These are phyloP conservation scores for Acestrorhynchus altus DNA, from an alignment of 2,797 vertebrate genomes.

Conservation along the genomic window DNA sequence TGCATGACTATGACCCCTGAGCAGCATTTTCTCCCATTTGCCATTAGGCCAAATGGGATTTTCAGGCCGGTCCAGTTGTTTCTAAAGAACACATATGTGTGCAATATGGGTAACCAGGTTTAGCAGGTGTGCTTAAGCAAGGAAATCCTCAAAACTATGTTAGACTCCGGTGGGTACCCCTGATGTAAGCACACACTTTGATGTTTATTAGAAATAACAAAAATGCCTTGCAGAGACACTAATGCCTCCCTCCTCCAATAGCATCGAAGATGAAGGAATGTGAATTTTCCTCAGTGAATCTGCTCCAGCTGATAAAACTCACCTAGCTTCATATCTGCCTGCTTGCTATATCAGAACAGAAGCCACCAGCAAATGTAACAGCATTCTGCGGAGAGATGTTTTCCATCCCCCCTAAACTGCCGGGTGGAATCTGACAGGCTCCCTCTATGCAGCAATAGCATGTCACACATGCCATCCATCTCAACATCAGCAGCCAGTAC, in stretches of 20 bases:
- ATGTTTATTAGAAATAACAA: conserved; percentile 7
- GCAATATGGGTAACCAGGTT: too few species aligned
- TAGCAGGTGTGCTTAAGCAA: too few species aligned
- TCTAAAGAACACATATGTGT: not conserved
- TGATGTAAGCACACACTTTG: not conserved
- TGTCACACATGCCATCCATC: conserved; percentile 50
- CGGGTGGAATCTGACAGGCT: conserved; percentile 56
- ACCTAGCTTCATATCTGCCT: conserved; percentile 36
- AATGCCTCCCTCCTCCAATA: conserved; percentile 3
- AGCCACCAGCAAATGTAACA: conserved; percentile 41
- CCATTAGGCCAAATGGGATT: not conserved
- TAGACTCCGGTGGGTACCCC: too few species aligned
- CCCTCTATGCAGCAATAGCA: conserved; percentile 53
- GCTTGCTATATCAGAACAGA: conserved; percentile 47
- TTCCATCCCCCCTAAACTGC: conserved; percentile 49
- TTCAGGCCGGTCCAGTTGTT: not conserved
- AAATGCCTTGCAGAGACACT: not conserved
- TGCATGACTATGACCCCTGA: too few species aligned
- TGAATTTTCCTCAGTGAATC: conserved; percentile 24
- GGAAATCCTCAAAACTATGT: too few species aligned
- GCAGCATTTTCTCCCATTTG: too few species aligned
- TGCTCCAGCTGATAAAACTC: conserved; percentile 37
- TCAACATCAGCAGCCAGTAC: conserved; percentile 50
- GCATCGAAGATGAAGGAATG: conserved; percentile 14
- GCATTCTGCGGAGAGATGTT: conserved; percentile 45